Percentiles rank a stretch among this genome's conserved stretches.
These are phyloP conservation scores for Eulimnadia texana DNA, from an alignment of 1,140 invertebrate species.

Conservation along the genomic window DNA sequence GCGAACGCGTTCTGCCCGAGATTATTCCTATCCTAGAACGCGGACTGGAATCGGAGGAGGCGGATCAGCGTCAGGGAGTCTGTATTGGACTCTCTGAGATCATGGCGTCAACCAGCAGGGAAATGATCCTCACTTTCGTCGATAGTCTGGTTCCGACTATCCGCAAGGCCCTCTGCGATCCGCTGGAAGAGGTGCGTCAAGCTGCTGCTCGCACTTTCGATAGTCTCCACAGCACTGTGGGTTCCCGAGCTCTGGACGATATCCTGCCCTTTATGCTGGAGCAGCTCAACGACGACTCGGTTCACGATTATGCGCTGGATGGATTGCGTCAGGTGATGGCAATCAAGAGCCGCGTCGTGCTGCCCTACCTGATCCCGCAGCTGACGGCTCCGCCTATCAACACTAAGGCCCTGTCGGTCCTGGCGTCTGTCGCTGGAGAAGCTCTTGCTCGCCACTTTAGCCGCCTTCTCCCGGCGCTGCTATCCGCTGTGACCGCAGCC, in stretches of 20 bases:
- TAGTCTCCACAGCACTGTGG: slow-evolving; percentile 84
- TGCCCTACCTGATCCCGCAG: slow-evolving; percentile 92
- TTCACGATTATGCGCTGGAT: slow-evolving; percentile 76
- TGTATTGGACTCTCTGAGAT: slow-evolving; percentile 97
- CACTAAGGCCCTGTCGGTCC: slow-evolving; percentile 77
- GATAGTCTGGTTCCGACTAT: slow-evolving; percentile 96
- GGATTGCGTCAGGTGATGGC: slow-evolving; percentile 92
- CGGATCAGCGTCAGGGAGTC: slow-evolving; percentile 92
- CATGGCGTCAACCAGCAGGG: slow-evolving; percentile 86
- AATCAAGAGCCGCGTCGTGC: slow-evolving; percentile 83
- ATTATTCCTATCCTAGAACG: slow-evolving; percentile 94
- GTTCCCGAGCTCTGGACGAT: slow-evolving; percentile 88
- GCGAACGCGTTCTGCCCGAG: slow-evolving; percentile 91
- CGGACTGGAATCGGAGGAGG: slow-evolving; percentile 73
- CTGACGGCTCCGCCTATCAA: slow-evolving; percentile 69
- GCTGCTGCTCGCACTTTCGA: slow-evolving; percentile 95
- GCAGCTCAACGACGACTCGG: slow-evolving; percentile 59
- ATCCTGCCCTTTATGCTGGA: slow-evolving; percentile 82
- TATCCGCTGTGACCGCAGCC: slow-evolving; percentile 54
- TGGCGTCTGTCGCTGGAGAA: slow-evolving; percentile 84
- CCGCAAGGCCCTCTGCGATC: slow-evolving; percentile 81
- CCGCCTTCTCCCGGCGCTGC: slow-evolving; percentile 79
- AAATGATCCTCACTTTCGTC: slow-evolving; percentile 86
- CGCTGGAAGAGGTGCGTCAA: slow-evolving; percentile 75
- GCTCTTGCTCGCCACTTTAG: slow-evolving; percentile 78